These are phyloP conservation scores for Manis javanica DNA, from an alignment of 2,797 vertebrate genomes.

Conservation along the genomic window DNA sequence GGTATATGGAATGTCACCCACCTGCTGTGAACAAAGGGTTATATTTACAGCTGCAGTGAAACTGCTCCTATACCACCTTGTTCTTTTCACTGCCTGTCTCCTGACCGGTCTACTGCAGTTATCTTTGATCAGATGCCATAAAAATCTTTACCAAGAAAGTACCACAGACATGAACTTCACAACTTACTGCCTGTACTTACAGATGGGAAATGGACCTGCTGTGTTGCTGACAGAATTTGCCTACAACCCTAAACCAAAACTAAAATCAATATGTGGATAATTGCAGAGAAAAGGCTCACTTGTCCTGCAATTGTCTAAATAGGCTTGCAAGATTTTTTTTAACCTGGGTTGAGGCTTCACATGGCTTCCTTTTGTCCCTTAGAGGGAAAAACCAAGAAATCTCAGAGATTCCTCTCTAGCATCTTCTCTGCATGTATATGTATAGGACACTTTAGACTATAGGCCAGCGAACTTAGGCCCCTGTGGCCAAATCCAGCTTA, in stretches of 20 bases:
- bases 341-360: neutral
- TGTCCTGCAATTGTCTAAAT: neutral
- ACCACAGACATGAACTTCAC: neutral
- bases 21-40: neutral
- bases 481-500: neutral
- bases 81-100: conserved; percentile 22
- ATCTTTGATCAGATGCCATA: neutral
- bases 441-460: neutral
- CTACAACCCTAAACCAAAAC: neutral
- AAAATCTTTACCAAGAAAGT: neutral
- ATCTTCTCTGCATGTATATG: too few relatives aligned
- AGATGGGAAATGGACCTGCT: neutral
- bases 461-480: neutral
- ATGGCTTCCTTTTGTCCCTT: neutral
- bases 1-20: neutral
- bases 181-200: neutral
- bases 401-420: neutral
- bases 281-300: neutral
- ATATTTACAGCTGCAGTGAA: neutral
- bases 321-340: neutral
- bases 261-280: neutral
- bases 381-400: neutral
- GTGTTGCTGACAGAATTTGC: neutral
- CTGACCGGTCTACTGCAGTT: neutral
- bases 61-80: neutral